These are phyloP conservation scores for Bujurquina vittata DNA, from an alignment of 2,113 vertebrate genomes.

Conservation along the genomic window DNA sequence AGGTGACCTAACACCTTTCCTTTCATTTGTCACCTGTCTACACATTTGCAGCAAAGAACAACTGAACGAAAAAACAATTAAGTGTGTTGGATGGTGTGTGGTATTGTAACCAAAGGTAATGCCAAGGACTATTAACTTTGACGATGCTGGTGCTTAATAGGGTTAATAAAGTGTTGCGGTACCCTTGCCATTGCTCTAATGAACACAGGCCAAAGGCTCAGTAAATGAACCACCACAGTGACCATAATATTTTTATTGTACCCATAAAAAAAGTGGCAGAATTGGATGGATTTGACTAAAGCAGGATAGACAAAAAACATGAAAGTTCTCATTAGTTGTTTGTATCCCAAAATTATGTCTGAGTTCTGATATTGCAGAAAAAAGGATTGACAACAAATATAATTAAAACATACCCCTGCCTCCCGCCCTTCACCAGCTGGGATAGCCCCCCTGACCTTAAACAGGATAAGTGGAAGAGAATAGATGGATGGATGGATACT, in stretches of 20 bases:
- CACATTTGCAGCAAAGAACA: constrained; percentile 12
- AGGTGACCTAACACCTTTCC: background rate
- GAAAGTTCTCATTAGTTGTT: background rate
- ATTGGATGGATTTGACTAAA: background rate
- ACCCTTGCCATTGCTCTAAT: background rate
- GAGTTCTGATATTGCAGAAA: background rate
- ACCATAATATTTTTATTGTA: background rate
- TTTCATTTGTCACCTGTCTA: background rate
- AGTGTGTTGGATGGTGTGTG: background rate
- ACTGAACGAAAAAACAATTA: constrained; percentile 17
- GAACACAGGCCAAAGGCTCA: constrained; percentile 2
- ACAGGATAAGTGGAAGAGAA: too few relatives aligned
- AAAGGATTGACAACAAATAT: background rate
- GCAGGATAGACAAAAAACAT: background rate
- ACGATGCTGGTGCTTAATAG: constrained; percentile 8
- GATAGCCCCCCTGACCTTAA: too few relatives aligned
- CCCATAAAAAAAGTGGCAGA: background rate
- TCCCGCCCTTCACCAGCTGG: too few relatives aligned
- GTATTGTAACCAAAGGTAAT: constrained; percentile 33
- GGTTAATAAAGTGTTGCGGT: constrained; percentile 11
- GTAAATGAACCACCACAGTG: background rate
- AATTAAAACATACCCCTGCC: too few relatives aligned
- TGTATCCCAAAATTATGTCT: background rate
- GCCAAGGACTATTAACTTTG: constrained; percentile 42
- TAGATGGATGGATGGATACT: background rate